Evolutionary conservation across 92 coral and sea anemone species (phyloP).

Genomic region (Umimayanthus kanabou): DNA sequence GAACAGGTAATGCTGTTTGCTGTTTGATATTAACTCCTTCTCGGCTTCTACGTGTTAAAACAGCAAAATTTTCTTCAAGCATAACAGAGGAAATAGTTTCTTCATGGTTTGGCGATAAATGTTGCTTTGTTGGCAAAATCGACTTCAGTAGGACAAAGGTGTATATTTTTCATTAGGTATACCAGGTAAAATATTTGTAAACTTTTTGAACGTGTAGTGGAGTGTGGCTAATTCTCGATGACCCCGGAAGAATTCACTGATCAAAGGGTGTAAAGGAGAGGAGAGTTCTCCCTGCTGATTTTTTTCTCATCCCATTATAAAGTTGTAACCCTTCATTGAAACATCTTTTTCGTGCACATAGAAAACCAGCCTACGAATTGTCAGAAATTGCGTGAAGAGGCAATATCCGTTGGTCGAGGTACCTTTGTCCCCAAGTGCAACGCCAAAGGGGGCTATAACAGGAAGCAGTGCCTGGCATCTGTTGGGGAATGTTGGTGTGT

Average conservation of each 20-base stretch:
- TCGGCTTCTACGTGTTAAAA: background rate
- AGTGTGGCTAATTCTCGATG: too few species aligned
- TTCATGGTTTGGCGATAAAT: too few species aligned
- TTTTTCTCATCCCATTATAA: background rate
- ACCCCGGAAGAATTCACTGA: too few species aligned
- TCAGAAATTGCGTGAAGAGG: slow-evolving; percentile 60
- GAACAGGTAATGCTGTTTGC: slow-evolving; percentile 9
- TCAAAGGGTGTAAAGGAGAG: background rate
- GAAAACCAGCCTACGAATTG: slow-evolving; percentile 68
- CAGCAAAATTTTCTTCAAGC: too few species aligned
- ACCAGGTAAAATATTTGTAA: too few species aligned
- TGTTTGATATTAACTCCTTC: background rate
- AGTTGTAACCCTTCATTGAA: background rate
- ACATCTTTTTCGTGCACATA: background rate
- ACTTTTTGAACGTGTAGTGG: too few species aligned
- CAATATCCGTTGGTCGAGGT: slow-evolving; percentile 43
- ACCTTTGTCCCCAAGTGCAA: slow-evolving; percentile 71
- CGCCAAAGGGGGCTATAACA: slow-evolving; percentile 68
- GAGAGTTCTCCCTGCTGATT: background rate
- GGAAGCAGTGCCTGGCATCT: slow-evolving; percentile 74
- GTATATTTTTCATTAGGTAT: too few species aligned
- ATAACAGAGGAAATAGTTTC: too few species aligned
- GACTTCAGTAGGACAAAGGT: too few species aligned
- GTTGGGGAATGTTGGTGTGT: slow-evolving; percentile 94
- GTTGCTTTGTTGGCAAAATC: too few species aligned